Conservation (phyloP, 1,140 invertebrate genomes). For the Diabrotica virgifera region DNA sequence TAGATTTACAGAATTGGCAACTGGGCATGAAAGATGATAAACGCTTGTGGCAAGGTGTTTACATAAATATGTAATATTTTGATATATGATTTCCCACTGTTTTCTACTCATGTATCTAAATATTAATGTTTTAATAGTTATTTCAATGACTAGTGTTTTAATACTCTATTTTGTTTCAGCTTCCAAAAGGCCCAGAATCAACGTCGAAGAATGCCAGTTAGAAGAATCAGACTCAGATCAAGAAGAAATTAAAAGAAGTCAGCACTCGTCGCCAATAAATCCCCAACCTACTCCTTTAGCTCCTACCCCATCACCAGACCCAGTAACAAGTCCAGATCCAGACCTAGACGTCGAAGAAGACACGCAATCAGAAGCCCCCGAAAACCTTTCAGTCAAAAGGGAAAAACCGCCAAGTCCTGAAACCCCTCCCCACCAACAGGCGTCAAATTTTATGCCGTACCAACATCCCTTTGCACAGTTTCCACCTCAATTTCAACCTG, state of each 20-base stretch:
- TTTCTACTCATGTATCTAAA: no score
- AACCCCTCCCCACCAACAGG: slow-evolving; percentile 45
- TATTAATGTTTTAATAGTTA: no score
- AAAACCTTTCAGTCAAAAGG: slow-evolving; percentile 60
- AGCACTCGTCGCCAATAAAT: slow-evolving; percentile 28
- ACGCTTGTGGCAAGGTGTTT: no score
- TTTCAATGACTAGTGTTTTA: no score
- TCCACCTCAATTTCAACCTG: slow-evolving; percentile 50
- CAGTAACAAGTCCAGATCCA: slow-evolving; percentile 51
- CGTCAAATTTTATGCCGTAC: slow-evolving; percentile 48
- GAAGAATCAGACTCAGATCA: slow-evolving; percentile 52
- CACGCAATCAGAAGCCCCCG: slow-evolving; percentile 57
- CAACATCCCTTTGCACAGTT: slow-evolving; percentile 50
- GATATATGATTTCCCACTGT: no score
- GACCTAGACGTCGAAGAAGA: slow-evolving; percentile 54
- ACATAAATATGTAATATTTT: no score
- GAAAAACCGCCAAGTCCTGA: slow-evolving; percentile 44
- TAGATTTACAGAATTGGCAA: no score
- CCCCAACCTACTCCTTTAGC: slow-evolving; percentile 32
- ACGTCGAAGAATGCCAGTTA: slow-evolving; percentile 52
- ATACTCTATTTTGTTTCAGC: slow-evolving; percentile 47
- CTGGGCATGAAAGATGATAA: no score
- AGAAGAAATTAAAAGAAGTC: slow-evolving; percentile 43
- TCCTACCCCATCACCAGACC: slow-evolving; percentile 49
- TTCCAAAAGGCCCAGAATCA: slow-evolving; percentile 57